Conservation (phyloP, 2,113 vertebrate genomes). For the Microtus ochrogaster region DNA sequence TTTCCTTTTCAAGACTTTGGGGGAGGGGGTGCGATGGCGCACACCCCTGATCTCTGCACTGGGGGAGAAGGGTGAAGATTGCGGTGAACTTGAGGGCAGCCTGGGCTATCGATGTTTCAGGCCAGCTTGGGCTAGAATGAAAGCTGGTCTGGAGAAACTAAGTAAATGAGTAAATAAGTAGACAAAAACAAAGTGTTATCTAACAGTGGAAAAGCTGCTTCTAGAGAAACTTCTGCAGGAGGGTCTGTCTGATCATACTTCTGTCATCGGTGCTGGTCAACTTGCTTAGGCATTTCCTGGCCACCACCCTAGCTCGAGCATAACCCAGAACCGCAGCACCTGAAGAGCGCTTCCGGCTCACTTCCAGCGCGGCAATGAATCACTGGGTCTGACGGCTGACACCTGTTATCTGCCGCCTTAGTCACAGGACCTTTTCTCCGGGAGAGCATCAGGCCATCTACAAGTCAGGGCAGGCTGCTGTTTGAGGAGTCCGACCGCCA, state of each 20-base stretch:
- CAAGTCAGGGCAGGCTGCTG: not conserved
- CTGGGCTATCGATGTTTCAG: not conserved
- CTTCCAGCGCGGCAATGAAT: not conserved
- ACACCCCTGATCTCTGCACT: not conserved
- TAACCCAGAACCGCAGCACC: not conserved
- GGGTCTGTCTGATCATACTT: not conserved
- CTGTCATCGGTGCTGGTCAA: not conserved
- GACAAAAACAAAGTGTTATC: not conserved
- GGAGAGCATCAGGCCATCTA: not conserved
- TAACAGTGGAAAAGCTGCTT: not conserved
- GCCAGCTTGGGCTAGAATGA: not conserved
- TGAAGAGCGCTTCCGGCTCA: not conserved
- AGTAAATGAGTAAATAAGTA: not conserved
- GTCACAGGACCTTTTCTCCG: not conserved
- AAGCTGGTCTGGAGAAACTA: not conserved
- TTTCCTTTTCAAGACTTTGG: not conserved
- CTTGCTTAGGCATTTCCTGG: not conserved
- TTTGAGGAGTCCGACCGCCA: not conserved
- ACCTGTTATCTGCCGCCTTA: not conserved
- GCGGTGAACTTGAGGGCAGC: not conserved
- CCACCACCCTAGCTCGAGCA: not conserved
- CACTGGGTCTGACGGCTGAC: not conserved
- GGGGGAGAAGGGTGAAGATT: not conserved
- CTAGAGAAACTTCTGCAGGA: not conserved
- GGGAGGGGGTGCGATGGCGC: too few species aligned